Evolutionary conservation across 2,113 vertebrate species (phyloP).

Genomic region (Oreamnos americanus): DNA sequence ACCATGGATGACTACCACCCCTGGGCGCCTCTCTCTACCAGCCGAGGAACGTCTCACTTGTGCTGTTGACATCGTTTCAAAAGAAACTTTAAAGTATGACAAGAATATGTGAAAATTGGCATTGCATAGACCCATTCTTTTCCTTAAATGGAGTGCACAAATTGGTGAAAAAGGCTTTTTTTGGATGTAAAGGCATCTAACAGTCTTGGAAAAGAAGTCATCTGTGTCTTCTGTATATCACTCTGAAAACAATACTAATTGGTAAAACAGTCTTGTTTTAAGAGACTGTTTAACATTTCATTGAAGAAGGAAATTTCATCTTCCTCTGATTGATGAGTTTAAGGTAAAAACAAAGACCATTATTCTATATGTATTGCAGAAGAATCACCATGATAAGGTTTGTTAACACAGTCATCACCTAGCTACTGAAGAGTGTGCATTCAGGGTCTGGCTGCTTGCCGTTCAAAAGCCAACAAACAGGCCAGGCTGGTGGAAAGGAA

Average conservation of each 20-base stretch:
- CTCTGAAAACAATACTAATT: neutral
- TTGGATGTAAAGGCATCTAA: neutral
- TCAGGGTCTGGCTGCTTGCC: neutral
- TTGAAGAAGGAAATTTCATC: neutral
- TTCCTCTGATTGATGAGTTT: neutral
- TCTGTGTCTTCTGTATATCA: neutral
- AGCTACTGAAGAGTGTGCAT: neutral
- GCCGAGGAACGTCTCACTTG: neutral
- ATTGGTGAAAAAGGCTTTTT: neutral
- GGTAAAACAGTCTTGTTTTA: neutral
- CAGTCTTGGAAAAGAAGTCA: neutral
- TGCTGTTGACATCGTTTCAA: neutral
- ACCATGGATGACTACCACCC: neutral
- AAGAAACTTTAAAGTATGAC: neutral
- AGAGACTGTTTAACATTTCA: neutral
- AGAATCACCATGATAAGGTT: accelerated
- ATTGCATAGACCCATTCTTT: neutral
- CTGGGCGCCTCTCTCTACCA: neutral
- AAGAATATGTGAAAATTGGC: neutral
- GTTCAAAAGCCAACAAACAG: neutral
- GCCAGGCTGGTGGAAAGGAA: neutral
- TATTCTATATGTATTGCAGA: neutral
- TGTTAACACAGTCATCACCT: accelerated
- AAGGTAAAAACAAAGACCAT: neutral
- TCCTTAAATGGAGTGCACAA: neutral